Conservation (phyloP, 2,797 vertebrate species). For the Luscinia luscinia region DNA sequence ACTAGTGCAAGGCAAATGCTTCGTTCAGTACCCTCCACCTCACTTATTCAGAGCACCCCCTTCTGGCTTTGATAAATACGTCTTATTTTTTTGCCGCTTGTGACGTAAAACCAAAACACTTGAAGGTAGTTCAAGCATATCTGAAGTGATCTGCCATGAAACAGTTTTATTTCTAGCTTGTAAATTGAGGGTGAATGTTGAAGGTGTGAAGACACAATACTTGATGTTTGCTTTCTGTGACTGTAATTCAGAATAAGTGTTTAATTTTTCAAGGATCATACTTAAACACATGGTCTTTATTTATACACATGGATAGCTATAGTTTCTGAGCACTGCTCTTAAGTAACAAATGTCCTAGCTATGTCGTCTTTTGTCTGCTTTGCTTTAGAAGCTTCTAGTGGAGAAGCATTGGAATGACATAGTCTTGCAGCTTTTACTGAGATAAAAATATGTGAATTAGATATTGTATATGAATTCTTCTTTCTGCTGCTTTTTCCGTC, state of each 20-base stretch:
- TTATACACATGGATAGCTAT: not conserved
- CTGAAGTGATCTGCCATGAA: not conserved
- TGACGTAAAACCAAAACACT: not conserved
- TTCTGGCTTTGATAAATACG: slow-evolving; percentile 30
- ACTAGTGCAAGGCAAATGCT: not conserved
- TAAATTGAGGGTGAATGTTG: not conserved
- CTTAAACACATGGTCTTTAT: not conserved
- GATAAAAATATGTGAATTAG: not conserved
- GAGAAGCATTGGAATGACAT: not conserved
- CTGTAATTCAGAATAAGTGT: not conserved
- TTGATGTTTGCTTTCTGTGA: not conserved
- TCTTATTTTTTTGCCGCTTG: not conserved
- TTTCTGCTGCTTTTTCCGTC: not conserved
- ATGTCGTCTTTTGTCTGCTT: not conserved
- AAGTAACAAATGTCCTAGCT: not conserved
- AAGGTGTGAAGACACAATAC: not conserved
- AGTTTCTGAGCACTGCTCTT: not conserved
- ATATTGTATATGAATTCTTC: not conserved
- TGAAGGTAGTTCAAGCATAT: not conserved
- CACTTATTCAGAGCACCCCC: slow-evolving; percentile 44
- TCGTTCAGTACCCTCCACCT: not conserved
- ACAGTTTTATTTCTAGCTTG: not conserved
- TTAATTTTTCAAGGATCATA: not conserved
- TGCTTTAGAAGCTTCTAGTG: slow-evolving; percentile 17
- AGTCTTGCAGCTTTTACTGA: not conserved